Percentiles rank a stretch among this genome's conserved stretches.
Evolutionary conservation across 2,888 invertebrate genomes (phyloP).

Genomic region (Didymodactylos carnosus): DNA sequence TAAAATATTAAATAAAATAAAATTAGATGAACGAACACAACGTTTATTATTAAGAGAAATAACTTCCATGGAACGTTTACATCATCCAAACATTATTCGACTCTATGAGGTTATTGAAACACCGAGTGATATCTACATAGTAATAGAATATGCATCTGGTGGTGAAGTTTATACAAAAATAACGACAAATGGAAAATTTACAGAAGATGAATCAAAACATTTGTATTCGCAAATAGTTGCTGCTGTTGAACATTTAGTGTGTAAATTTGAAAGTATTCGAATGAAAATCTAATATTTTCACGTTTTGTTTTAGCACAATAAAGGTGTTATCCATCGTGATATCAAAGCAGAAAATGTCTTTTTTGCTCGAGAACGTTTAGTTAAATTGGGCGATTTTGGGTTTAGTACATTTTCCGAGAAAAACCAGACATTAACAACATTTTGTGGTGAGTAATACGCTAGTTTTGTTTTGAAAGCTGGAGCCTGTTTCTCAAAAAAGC

Average conservation of each 20-base stretch:
- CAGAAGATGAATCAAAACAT: slow-evolving; percentile 46
- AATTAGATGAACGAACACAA: slow-evolving; percentile 49
- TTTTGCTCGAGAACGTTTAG: slow-evolving; percentile 39
- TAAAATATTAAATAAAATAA: slow-evolving; percentile 52
- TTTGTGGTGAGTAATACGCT: slow-evolving; percentile 43
- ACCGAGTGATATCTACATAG: slow-evolving; percentile 49
- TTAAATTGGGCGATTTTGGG: slow-evolving; percentile 53
- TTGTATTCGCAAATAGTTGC: slow-evolving; percentile 51
- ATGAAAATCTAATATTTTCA: not conserved
- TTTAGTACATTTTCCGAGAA: slow-evolving; percentile 46
- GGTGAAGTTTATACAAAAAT: slow-evolving; percentile 55
- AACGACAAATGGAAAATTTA: slow-evolving; percentile 47
- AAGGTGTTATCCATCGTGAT: slow-evolving; percentile 54
- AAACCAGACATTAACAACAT: slow-evolving; percentile 47
- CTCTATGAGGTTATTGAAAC: slow-evolving; percentile 45
- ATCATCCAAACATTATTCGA: slow-evolving; percentile 52
- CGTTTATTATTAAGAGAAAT: slow-evolving; percentile 49
- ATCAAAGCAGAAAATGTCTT: slow-evolving; percentile 62
- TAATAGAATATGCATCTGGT: slow-evolving; percentile 53
- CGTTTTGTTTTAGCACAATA: slow-evolving; percentile 37
- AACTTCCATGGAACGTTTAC: slow-evolving; percentile 48
- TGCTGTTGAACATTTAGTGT: slow-evolving; percentile 49
- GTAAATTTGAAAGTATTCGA: not conserved
- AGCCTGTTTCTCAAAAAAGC: no score
- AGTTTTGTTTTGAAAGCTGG: not conserved